Base-by-base conservation (phyloP, 2,113 vertebrate species). In the Zapornia atra region DNA sequence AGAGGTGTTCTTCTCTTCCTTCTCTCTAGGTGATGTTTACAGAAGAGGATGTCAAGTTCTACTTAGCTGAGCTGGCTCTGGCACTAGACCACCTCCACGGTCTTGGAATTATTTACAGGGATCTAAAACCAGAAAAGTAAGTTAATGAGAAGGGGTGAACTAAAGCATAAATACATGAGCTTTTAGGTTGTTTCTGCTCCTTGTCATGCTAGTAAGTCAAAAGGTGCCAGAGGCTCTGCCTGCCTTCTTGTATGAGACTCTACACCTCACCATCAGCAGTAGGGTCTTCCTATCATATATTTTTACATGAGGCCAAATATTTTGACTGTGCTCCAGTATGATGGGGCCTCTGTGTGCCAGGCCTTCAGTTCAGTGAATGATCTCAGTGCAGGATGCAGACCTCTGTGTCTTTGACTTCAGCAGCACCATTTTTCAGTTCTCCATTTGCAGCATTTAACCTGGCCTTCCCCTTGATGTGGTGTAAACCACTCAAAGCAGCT, bases 61-160 rank as follows among this genome's bases (percentile, higher is more conserved):
- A 99, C 95, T 92, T 99, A 97, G 98, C 98, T 44, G 98, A 99
- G 94, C 97, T 99, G 94, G 98, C 98, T 82, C 94, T 99, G 97
- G 98, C 98, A 1, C 90, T 99, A 73, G 98, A 99, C 93, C 98
- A 99, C 79, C 98, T 99, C 40, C 98, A 99, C 10, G 72, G 98
- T 57, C 98, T 99, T 90, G 98, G 98, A 28, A 98, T 99, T 97
- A 99, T 99, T 97, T 99, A 99, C 97, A 97, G 98, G 46, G 98
- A 99, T 92, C 98, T 99, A 90, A 99, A 99, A 95, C 98, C 98
- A 18, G 98, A 99, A 95, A 99, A 99, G 98, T 99, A 97, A 98
- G 98, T 97, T 84, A 61, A 75, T 60, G 68, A 36, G n/a, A 25
- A 42, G 14, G 28, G 90, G 21, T 0, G 6, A 91, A 75, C 3